phyloP scores from a whole-genome alignment of 1,140 invertebrate genomes.

The Temnothorax nylanderi region DNA sequence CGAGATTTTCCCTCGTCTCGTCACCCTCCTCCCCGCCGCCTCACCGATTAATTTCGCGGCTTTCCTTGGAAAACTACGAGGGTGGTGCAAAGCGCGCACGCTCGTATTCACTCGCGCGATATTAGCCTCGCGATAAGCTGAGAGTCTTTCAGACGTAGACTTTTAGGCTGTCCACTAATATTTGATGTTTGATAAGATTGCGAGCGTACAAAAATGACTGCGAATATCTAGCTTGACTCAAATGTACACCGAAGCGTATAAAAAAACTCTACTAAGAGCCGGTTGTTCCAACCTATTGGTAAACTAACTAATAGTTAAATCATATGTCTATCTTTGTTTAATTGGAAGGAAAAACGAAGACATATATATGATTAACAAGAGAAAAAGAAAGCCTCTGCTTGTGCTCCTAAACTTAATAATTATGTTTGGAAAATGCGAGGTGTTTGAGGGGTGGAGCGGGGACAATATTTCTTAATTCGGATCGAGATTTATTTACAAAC shows the following conservation, averaged over 20 bases:
- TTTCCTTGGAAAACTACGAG: constrained; percentile 28
- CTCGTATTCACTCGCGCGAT: constrained; percentile 26
- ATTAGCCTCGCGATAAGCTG: constrained; percentile 25
- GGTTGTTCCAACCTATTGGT: too few relatives aligned
- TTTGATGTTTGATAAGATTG: constrained; percentile 1
- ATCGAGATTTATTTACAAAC: constrained; percentile 79
- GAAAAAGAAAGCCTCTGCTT: neutral
- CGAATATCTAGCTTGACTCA: constrained; percentile 7
- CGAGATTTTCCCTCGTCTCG: constrained; percentile 46
- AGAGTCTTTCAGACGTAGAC: neutral
- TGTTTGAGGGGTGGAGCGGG: neutral
- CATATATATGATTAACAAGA: too few relatives aligned
- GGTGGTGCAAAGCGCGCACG: neutral
- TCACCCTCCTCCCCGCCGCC: neutral
- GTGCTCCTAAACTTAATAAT: neutral
- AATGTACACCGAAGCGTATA: neutral
- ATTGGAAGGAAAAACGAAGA: too few relatives aligned
- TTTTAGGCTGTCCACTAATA: constrained; percentile 27
- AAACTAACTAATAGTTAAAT: too few relatives aligned
- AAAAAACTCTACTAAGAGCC: neutral
- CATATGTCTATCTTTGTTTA: too few relatives aligned
- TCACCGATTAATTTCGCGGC: constrained; percentile 65
- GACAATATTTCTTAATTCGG: constrained; percentile 46
- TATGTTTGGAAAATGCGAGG: neutral
- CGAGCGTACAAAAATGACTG: neutral